Conservation (phyloP, 2,113 vertebrate species). For the Gulo gulo region DNA sequence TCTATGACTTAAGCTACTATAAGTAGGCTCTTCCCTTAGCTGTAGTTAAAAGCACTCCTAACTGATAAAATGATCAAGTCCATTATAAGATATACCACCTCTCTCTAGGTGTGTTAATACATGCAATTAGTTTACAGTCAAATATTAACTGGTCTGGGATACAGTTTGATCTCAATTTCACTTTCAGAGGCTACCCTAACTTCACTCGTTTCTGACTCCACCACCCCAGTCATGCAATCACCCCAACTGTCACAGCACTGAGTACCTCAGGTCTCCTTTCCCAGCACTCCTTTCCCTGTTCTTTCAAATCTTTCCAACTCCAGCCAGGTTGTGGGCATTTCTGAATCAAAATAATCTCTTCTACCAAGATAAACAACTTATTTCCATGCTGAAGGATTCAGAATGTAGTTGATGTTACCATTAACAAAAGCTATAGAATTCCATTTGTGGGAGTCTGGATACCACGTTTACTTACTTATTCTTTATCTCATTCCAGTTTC, state of each 20-base stretch:
- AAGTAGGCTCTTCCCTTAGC: not conserved
- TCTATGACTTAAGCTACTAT: not conserved
- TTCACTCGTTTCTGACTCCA: not conserved
- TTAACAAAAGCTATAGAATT: not conserved
- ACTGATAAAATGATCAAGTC: not conserved
- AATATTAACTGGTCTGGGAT: not conserved
- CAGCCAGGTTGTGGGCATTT: not conserved
- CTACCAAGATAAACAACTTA: not conserved
- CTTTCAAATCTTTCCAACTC: not conserved
- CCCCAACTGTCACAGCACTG: not conserved
- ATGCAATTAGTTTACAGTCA: not conserved
- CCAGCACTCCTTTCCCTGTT: not conserved
- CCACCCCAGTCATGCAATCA: not conserved
- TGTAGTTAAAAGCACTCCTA: not conserved
- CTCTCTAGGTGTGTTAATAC: not conserved
- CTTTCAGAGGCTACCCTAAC: not conserved
- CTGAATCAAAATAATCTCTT: not conserved
- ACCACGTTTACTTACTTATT: not conserved
- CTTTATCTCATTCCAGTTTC: not conserved
- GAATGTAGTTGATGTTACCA: not conserved
- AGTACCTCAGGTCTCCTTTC: not conserved
- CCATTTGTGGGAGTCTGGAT: not conserved
- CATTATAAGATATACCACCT: not conserved
- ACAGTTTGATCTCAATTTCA: slow-evolving; percentile 1
- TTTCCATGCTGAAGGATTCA: not conserved